phyloP scores from a whole-genome alignment of 2,888 invertebrate species.

The Saturnia pavonia region DNA sequence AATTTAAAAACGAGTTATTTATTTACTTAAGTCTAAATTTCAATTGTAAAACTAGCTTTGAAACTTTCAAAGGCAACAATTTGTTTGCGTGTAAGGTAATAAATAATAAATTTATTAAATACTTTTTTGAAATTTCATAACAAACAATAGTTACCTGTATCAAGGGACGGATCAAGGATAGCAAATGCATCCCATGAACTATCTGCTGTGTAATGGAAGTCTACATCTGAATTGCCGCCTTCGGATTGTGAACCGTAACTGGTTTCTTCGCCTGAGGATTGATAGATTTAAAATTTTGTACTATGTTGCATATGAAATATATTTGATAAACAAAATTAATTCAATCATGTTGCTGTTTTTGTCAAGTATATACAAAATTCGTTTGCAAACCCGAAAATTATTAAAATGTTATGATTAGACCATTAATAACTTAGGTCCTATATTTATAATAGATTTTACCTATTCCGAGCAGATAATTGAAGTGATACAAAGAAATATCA shows the following conservation, averaged over 20 bases:
- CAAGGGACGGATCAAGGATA: slow-evolving; percentile 88
- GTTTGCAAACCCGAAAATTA: not conserved
- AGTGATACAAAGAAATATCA: not conserved
- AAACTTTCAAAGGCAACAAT: no score
- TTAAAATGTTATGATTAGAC: not conserved
- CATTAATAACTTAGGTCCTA: not conserved
- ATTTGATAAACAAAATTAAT: not conserved
- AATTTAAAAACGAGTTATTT: no score
- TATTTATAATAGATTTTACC: not conserved
- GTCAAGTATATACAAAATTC: not conserved
- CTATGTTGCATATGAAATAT: not conserved
- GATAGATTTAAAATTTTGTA: slow-evolving; percentile 16
- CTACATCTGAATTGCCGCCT: slow-evolving; percentile 81
- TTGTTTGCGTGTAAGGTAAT: no score
- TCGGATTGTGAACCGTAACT: slow-evolving; percentile 91
- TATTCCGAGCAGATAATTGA: not conserved
- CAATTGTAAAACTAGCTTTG: no score
- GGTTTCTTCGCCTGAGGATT: slow-evolving; percentile 84
- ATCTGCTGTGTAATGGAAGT: slow-evolving; percentile 77
- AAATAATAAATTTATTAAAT: no score
- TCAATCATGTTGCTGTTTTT: slow-evolving; percentile 8
- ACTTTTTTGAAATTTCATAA: no score
- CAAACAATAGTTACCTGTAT: slow-evolving; percentile 83
- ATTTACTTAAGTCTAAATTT: no score
- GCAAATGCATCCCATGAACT: slow-evolving; percentile 87